Base-by-base conservation (phyloP, 2,888 invertebrate genomes). In the Masnerella sp. region DNA sequence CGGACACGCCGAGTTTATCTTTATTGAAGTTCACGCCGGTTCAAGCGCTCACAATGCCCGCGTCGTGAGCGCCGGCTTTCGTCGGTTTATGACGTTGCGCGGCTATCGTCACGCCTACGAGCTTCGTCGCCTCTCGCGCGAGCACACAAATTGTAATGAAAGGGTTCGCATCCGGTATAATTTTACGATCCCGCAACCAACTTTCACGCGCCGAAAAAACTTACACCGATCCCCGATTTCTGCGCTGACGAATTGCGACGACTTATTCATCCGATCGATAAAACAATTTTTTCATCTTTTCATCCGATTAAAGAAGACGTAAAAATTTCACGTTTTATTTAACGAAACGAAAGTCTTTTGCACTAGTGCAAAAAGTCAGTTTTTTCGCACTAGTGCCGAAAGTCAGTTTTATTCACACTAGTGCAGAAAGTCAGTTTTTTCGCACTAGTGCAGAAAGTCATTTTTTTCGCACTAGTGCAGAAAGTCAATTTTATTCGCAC, bases 1-100 rank as follows among this genome's bases (percentile, higher is more conserved):
- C 75, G 71, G 74, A 76, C 75, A 77, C 77, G 79, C 80, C 79
- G 78, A 82, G 79, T 82, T 82, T 80, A 81, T 83, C 82, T 82
- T 81, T 81, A 82, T 83, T 79, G 81, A 82, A 77, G 81, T 81
- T 82, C 80, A 79, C 79, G 78, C 62, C 69, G 74, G 77, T 79
- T 76, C 67, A 62, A 67, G 67, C 61, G 47, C 49, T 67, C 77
- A 79, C 80, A 75, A 79, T 78, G 67, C 76, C 34, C 58, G 72
- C 77, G 61, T 73, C 68, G 76, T 73, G 18, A 56, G 70, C 49
- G 38, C 54, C 56, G 51, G 52, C 61, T 74, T 75, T 77, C 74
- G 75, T 75, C 70, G 59, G 67, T 71, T 72, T 68, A 59, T 70
- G 58, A 75, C 72, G 59, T 74, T 71, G 74, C 58, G 56, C 34